Evolutionary conservation across 2,797 vertebrate genomes (phyloP), one percentile per base, ranked within the genome.

Genomic region (Champsocephalus gunnari): DNA sequence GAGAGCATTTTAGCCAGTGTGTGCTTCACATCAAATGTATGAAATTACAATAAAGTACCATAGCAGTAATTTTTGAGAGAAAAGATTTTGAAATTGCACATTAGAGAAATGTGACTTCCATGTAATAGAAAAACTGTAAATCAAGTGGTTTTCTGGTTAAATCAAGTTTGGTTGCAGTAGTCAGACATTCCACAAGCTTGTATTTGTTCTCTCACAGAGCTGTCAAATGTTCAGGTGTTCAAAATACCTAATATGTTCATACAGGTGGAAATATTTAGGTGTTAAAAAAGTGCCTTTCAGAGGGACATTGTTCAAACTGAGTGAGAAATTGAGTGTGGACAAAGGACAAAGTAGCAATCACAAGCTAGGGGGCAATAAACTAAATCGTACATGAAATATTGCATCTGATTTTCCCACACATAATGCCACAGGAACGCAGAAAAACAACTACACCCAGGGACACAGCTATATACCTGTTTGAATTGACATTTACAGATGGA

Each of bases 401-500:
- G 38, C 54, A 10, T 79, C 57, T 17, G 43, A 80, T 85, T 77
- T 58, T 28, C 9, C 14, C 50, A 55, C 21, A 54, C 50, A 41
- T 75, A 68, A 81, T 56, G 53, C 34, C 49, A 70, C 59, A 64
- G 60, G 63, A n/a, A 28, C 0, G 9, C 49, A 49, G 2, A 10
- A 55, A 54, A 62, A 38, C 38, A 38, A 14, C 44, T 24, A 3
- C 38, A 38, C 60, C 66, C 67, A 55, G 75, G 81, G 83, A 78
- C 78, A 84, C 62, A 73, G 55, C 72, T 83, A 54, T 51, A 80
- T 43, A 69, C 60, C 71, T 66, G 19, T 70, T 68, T 64, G 71
- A 80, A 79, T 45, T 78, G 83, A 81, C 80, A 66, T 86, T 74
- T 83, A 75, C 89, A 93, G 89, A 93, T 92, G 88, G 89, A 72